Evolutionary conservation across 1,140 invertebrate species (phyloP).

Genomic region (Drosophila punjabiensis): DNA sequence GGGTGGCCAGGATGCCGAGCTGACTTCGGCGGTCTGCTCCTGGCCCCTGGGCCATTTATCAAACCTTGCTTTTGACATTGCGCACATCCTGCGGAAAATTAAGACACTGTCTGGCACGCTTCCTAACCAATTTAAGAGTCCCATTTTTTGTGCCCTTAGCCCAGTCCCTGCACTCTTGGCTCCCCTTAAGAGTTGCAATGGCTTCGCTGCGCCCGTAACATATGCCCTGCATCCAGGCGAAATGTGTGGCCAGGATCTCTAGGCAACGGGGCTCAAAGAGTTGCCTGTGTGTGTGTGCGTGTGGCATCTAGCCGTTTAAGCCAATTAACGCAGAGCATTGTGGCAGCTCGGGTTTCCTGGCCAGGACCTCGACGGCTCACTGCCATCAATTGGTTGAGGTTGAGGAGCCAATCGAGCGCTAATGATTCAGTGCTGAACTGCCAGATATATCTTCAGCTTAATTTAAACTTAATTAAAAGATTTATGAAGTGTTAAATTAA

Average conservation of each 20-base stretch:
- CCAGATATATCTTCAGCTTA: background rate
- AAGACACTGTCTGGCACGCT: conserved; percentile 78
- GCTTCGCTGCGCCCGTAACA: conserved; percentile 31
- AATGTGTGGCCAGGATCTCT: conserved; percentile 13
- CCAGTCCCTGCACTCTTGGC: conserved; percentile 1
- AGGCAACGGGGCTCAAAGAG: conserved; percentile 10
- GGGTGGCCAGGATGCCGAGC: conserved; percentile 16
- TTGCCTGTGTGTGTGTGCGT: background rate
- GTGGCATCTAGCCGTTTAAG: conserved; percentile 47
- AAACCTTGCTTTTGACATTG: conserved; percentile 78
- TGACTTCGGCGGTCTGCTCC: conserved; percentile 41
- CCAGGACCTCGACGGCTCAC: conserved; percentile 4
- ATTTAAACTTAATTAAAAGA: background rate
- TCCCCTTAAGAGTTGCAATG: conserved; percentile 13
- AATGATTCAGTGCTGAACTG: conserved; percentile 40
- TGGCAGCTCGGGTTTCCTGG: conserved; percentile 20
- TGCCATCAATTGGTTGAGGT: conserved; percentile 24
- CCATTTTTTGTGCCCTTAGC: conserved; percentile 50
- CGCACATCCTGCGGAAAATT: conserved; percentile 81
- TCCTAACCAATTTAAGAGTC: conserved; percentile 74
- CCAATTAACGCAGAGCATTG: conserved; percentile 65
- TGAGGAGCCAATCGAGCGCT: conserved; percentile 12
- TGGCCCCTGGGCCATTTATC: conserved; percentile 65
- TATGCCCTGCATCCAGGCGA: conserved; percentile 41
- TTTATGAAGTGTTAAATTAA: background rate